Evolutionary conservation across 2,113 vertebrate genomes (phyloP), one percentile per base, ranked within the genome.

Genomic region (Macquaria australasica): DNA sequence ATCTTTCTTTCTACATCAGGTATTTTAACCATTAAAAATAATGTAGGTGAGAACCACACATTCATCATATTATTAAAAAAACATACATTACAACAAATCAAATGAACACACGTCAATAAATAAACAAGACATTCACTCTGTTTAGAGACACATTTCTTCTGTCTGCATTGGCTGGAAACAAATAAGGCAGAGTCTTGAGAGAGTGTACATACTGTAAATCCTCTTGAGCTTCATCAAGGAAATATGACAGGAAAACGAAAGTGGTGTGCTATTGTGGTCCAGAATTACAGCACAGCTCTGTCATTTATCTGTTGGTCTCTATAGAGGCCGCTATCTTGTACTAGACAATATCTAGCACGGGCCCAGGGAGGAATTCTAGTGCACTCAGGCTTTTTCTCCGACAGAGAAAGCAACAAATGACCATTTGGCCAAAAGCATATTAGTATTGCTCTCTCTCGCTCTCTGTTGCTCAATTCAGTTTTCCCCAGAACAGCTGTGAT

Each of bases 111-210:
- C 43, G 75, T 11, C 59, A 85, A 82, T 83, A 73, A 62, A 82
- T 85, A 79, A 84, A 79, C 73, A 64, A 83, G 41, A 92, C 89
- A 90, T 92, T 89, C 82, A 59, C 67, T 85, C 73, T 80, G 82
- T 87, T 90, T 69, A 53, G n/a, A 58, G 51, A 86, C 23, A 84
- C 16, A 73, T 82, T 69, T 76, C 66, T 72, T 67, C 50, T 63
- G 64, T 79, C 71, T 59, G 55, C 73, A 79, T 23, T 64, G 73
- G 58, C 73, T 74, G 31, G 20, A n/a, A 69, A 64, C 28, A 77
- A 51, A 69, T 63, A 72, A 85, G 76, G 72, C 79, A 86, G 70
- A 72, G 34, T 71, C 74, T 80, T 74, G 76, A 64, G n/a, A 78
- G 25, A 68, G 58, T 51, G 31, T 79, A 73, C 45, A 71, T 21